Conservation (phyloP, 1,140 invertebrate genomes). For the Drosophila lowei region DNA sequence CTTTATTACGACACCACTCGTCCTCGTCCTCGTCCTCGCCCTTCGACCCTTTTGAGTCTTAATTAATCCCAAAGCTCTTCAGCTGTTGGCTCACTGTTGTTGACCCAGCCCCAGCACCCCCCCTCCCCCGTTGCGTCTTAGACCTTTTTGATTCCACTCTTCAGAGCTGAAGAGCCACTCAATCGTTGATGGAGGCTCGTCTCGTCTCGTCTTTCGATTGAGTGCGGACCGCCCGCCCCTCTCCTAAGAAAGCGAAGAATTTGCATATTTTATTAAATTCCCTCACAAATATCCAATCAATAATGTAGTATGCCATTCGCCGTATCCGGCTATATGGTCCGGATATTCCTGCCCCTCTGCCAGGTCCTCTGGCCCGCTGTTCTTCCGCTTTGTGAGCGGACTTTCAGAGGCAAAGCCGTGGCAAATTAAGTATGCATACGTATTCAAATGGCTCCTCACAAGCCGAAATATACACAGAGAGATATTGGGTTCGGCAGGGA, state of each 20-base stretch:
- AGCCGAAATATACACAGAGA: slow-evolving; percentile 62
- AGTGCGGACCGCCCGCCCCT: slow-evolving; percentile 42
- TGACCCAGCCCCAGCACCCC: not conserved
- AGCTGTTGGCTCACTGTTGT: slow-evolving; percentile 1
- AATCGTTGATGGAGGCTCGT: slow-evolving; percentile 40
- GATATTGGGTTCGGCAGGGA: slow-evolving; percentile 19
- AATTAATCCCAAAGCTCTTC: slow-evolving; percentile 45
- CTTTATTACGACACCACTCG: no score
- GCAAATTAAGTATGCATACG: slow-evolving; percentile 80
- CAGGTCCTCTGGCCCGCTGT: no score
- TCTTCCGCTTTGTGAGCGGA: slow-evolving; percentile 27
- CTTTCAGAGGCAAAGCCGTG: slow-evolving; percentile 61
- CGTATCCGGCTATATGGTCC: slow-evolving; percentile 40
- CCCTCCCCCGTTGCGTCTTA: slow-evolving; percentile 11
- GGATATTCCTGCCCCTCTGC: not conserved
- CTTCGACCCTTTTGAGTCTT: slow-evolving; percentile 28
- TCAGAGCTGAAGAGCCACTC: slow-evolving; percentile 40
- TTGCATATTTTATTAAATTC: slow-evolving; percentile 81
- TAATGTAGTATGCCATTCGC: slow-evolving; percentile 69
- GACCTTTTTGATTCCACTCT: slow-evolving; percentile 18
- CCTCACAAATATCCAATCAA: slow-evolving; percentile 79
- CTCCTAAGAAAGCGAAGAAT: slow-evolving; percentile 59
- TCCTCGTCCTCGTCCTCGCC: no score
- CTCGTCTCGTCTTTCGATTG: slow-evolving; percentile 45
- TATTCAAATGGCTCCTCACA: slow-evolving; percentile 77